Conservation (phyloP, 2,888 invertebrate species). For the Xylota segnis region DNA sequence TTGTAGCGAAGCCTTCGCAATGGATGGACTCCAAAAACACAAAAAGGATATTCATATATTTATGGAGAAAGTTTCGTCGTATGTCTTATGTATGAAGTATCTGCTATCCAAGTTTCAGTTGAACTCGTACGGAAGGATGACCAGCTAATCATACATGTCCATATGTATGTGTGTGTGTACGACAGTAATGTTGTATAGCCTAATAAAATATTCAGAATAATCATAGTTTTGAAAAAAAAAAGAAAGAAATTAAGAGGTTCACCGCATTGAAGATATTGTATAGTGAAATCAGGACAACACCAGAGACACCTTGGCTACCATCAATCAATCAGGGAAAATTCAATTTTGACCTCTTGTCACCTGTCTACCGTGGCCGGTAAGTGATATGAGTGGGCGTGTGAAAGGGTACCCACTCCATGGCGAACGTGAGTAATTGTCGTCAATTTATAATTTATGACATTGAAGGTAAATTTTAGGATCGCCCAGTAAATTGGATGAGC, state of each 20-base stretch:
- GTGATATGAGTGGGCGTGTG: neutral
- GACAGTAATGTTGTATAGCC: slow-evolving; percentile 8
- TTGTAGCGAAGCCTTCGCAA: neutral
- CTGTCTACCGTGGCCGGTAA: neutral
- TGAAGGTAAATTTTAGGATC: slow-evolving; percentile 16
- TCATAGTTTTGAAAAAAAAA: neutral
- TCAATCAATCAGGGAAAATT: slow-evolving; percentile 38
- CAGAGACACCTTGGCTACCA: neutral
- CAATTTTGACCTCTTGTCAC: slow-evolving; percentile 52
- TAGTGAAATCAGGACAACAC: neutral
- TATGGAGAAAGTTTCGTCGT: slow-evolving; percentile 24
- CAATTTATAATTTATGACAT: slow-evolving; percentile 37
- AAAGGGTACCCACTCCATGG: neutral
- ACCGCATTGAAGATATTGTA: neutral
- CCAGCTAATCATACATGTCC: neutral
- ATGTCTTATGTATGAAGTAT: neutral
- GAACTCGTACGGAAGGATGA: neutral
- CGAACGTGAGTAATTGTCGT: slow-evolving; percentile 35
- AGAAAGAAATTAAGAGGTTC: slow-evolving; percentile 4
- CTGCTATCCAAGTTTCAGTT: neutral
- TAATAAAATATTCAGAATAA: slow-evolving; percentile 27
- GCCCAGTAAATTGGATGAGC: slow-evolving; percentile 17
- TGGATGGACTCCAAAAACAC: neutral
- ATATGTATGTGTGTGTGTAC: too few species aligned
- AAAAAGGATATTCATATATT: slow-evolving; percentile 31